phyloP scores from a whole-genome alignment of 2,888 invertebrate species.

The Adineta ricciae region DNA sequence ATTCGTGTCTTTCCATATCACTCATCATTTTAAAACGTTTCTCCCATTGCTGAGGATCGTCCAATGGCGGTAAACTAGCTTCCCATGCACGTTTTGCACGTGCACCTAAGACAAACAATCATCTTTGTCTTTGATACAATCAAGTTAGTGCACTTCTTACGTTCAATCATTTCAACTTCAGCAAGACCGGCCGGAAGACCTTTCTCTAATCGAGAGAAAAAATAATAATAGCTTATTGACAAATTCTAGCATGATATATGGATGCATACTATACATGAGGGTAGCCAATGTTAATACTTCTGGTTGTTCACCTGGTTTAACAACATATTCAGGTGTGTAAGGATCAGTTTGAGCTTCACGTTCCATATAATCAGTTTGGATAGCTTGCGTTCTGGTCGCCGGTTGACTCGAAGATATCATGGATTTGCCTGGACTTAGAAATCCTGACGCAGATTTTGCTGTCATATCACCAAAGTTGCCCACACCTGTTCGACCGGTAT shows the following conservation, averaged over 20 bases:
- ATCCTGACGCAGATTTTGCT: neutral
- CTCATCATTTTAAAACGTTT: slow-evolving; percentile 61
- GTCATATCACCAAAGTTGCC: neutral
- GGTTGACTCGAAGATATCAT: neutral
- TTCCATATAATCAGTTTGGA: slow-evolving; percentile 65
- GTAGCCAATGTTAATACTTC: slow-evolving; percentile 61
- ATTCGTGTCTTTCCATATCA: slow-evolving; percentile 71
- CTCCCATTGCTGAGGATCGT: slow-evolving; percentile 54
- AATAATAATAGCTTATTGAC: neutral
- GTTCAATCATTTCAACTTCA: slow-evolving; percentile 60
- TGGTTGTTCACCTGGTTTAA: slow-evolving; percentile 53
- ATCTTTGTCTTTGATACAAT: neutral
- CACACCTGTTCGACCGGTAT: slow-evolving; percentile 40
- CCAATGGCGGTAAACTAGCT: slow-evolving; percentile 55
- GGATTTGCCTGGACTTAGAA: neutral
- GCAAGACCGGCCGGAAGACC: slow-evolving; percentile 60
- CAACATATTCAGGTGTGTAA: slow-evolving; percentile 61
- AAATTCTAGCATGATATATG: neutral
- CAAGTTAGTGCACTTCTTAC: slow-evolving; percentile 39
- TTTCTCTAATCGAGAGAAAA: slow-evolving; percentile 16
- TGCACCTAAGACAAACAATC: slow-evolving; percentile 43
- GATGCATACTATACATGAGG: slow-evolving; percentile 57
- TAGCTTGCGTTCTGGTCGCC: slow-evolving; percentile 51
- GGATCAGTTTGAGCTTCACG: slow-evolving; percentile 67
- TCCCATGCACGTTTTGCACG: slow-evolving; percentile 61